Evolutionary conservation across 35 echinoderm and acorn worm genomes (phyloP), one percentile per base, ranked within the genome.

Genomic region (Anneissia japonica): DNA sequence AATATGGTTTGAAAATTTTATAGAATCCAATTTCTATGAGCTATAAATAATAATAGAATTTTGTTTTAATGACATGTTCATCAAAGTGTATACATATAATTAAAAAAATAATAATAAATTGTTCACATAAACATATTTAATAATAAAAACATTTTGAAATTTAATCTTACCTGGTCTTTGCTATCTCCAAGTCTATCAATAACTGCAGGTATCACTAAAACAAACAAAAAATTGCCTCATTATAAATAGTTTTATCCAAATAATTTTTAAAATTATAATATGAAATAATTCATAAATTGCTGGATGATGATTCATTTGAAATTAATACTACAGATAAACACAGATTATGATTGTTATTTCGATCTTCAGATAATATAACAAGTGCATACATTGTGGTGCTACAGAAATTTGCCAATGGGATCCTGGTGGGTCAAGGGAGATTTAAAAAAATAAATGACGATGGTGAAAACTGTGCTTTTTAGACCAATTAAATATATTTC

Each of bases 121-220:
- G 10, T 74, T 23, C 36, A 74, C 26, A 72, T 64, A 89, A 73
- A n/a, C 4, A 38, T 14, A 16, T 46, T 32, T 30, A 30, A 19
- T 23, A 23, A 76, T 55, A 34, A 32, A 2, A 34, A 14, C 55
- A 78, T 31, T 79, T 26, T 41, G 31, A 78, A 33, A 19, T 32
- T 38, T 35, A 34, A 11, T 16, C 90, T 78, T 86, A 91, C 95
- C 83, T 93, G 91, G 30, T 97, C 95, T 77, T 97, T 97, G 29
- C 91, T 88, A 40, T 97, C 95, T 46, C 95, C 95, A 30, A 97
- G 88, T 82, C 95, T 83, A 45, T 97, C 95, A 33, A 93, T 79
- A 64, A 88, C 89, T 34, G 95, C 83, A 31, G 91, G 91, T 55
- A 93, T 77, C 84, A 89, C 91, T 93, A 86, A 9, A 80, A 56